phyloP scores from a whole-genome alignment of 2,113 vertebrate genomes.

The Prochilodus magdalenae region DNA sequence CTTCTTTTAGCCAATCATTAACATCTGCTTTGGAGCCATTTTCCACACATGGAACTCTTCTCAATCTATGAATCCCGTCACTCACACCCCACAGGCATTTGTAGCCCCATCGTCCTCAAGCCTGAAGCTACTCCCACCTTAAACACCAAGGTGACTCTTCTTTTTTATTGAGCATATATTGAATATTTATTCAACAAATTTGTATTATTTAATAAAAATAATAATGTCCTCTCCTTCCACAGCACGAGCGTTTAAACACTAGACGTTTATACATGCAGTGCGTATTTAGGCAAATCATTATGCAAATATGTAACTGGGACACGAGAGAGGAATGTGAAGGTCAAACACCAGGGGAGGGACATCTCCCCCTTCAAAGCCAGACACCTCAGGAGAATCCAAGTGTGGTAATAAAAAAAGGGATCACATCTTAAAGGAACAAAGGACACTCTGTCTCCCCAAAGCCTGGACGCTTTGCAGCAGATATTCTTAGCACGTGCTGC shows the following conservation, averaged over 20 bases:
- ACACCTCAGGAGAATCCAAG: background rate
- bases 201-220: background rate
- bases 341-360: conserved; percentile 56
- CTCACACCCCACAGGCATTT: no score
- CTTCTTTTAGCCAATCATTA: no score
- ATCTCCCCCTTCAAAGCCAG: conserved; percentile 51
- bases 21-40: no score
- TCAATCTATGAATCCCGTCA: no score
- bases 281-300: conserved; percentile 53
- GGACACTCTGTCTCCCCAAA: background rate
- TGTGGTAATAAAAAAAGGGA: conserved; percentile 11
- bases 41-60: no score
- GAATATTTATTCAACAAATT: no score
- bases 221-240: background rate
- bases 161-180: no score
- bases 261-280: background rate
- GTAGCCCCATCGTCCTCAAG: no score
- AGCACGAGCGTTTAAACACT: background rate
- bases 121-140: no score
- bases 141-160: no score
- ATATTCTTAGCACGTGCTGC: conserved; percentile 16
- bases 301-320: conserved; percentile 56
- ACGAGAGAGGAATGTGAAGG: conserved; percentile 60
- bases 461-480: background rate
- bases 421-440: conserved; percentile 5